These are phyloP conservation scores for Melinaea marsaeus DNA, from an alignment of 2,888 invertebrate genomes.

Conservation along the genomic window DNA sequence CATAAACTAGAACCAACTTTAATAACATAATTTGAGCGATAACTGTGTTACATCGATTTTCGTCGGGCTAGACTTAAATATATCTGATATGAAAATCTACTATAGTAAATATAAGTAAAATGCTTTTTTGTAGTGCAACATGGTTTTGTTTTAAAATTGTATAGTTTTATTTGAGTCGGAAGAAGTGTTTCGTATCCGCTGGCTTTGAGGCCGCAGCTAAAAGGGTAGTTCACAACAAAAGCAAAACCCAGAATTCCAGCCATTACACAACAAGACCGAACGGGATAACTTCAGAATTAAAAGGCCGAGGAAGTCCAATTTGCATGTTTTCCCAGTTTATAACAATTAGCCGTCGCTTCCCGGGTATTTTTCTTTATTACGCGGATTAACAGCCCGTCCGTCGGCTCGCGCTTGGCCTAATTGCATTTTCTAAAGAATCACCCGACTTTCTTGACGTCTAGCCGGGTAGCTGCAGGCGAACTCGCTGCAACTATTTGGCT, in stretches of 20 bases:
- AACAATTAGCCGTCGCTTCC: conserved; percentile 67
- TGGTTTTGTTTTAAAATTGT: too few species aligned
- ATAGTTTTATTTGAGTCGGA: too few species aligned
- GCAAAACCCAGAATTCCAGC: conserved; percentile 5
- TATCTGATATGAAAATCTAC: not conserved
- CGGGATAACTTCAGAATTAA: conserved; percentile 57
- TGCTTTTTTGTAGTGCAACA: not conserved
- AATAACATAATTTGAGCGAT: not conserved
- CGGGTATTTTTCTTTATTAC: conserved; percentile 74
- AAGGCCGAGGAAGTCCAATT: conserved; percentile 63
- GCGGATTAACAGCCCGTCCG: conserved; percentile 54
- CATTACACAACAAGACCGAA: conserved; percentile 10
- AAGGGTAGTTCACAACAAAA: conserved; percentile 3
- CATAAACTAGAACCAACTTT: conserved; percentile 1
- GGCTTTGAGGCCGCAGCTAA: not conserved
- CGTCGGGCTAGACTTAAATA: not conserved
- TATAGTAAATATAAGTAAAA: not conserved
- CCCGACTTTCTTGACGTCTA: conserved; percentile 26
- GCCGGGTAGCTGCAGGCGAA: conserved; percentile 4
- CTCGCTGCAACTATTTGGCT: conserved; percentile 13
- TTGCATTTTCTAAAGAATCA: conserved; percentile 59
- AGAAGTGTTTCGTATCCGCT: too few species aligned
- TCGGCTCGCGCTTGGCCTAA: conserved; percentile 48
- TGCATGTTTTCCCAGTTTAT: conserved; percentile 73
- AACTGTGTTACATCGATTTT: conserved; percentile 1